A percentile compares a stretch with the other conserved stretches of the same genome.
Conservation (phyloP, 2,888 invertebrate genomes). For the Euspilapteryx auroguttella region DNA sequence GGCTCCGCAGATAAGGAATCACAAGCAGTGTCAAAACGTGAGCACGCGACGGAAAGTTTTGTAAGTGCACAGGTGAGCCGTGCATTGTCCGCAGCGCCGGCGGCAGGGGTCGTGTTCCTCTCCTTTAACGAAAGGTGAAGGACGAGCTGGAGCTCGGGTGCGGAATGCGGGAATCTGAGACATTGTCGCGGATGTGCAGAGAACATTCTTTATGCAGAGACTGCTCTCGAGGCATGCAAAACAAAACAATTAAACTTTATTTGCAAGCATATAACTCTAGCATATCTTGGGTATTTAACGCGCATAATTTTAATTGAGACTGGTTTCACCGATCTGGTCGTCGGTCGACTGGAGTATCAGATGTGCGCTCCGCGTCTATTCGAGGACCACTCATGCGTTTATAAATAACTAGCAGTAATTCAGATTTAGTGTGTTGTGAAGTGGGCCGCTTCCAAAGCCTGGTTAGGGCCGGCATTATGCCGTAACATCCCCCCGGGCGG, state of each 20-base stretch:
- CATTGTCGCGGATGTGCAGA: slow-evolving; percentile 1
- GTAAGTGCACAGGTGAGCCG: slow-evolving; percentile 26
- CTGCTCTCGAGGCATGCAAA: too few relatives aligned
- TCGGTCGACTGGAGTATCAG: too few relatives aligned
- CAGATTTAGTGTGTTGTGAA: too few relatives aligned
- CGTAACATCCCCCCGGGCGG: slow-evolving; percentile 33
- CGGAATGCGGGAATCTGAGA: background rate
- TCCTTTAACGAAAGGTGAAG: slow-evolving; percentile 46
- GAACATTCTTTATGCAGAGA: slow-evolving; percentile 3
- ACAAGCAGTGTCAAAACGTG: slow-evolving; percentile 37
- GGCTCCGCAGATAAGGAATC: slow-evolving; percentile 33
- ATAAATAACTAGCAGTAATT: too few relatives aligned
- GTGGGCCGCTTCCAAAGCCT: slow-evolving; percentile 31
- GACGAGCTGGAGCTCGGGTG: slow-evolving; percentile 12
- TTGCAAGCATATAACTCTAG: too few relatives aligned
- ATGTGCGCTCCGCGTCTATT: too few relatives aligned
- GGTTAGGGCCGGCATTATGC: slow-evolving; percentile 31
- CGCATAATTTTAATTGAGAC: too few relatives aligned
- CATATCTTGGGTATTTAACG: too few relatives aligned
- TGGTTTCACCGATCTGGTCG: too few relatives aligned
- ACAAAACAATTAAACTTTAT: too few relatives aligned
- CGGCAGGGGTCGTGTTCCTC: slow-evolving; percentile 29
- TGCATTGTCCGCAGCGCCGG: slow-evolving; percentile 31
- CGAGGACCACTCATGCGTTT: too few relatives aligned
- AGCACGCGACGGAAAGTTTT: slow-evolving; percentile 32